A percentile compares a stretch with the other conserved stretches of the same genome.
Evolutionary conservation across 2,888 invertebrate species (phyloP).

Genomic region (Meta bourneti): DNA sequence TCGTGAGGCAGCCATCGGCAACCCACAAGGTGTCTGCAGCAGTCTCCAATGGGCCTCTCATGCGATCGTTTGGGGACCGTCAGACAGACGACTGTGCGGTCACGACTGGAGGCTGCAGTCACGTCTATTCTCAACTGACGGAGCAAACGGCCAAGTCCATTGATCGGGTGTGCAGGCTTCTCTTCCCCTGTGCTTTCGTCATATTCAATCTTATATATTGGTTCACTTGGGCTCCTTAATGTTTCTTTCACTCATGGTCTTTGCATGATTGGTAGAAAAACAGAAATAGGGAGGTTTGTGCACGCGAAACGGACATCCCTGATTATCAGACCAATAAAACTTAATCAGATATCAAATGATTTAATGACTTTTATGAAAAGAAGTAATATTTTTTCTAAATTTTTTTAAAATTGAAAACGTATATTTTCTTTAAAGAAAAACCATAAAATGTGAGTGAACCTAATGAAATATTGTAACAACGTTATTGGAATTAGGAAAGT

Average conservation of each 20-base stretch:
- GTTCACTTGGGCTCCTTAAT: constrained; percentile 72
- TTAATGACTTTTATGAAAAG: neutral
- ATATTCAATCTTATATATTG: constrained; percentile 75
- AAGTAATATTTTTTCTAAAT: neutral
- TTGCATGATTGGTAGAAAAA: neutral
- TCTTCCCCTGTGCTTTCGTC: constrained; percentile 72
- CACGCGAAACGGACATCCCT: no score
- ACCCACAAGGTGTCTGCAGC: constrained; percentile 67
- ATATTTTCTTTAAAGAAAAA: neutral
- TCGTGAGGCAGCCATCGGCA: constrained; percentile 61
- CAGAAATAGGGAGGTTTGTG: neutral
- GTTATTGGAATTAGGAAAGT: no score
- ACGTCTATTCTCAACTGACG: constrained; percentile 28
- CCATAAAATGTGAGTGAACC: no score
- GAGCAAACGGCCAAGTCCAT: constrained; percentile 71
- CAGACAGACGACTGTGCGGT: neutral
- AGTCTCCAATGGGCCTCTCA: constrained; percentile 52
- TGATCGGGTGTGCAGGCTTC: constrained; percentile 69
- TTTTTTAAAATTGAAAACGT: neutral
- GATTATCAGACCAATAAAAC: no score
- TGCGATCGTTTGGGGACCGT: constrained; percentile 60
- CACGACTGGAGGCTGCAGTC: neutral
- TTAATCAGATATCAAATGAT: neutral
- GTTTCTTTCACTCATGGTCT: neutral
- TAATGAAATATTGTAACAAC: no score